A percentile compares a stretch with the other conserved stretches of the same genome.
phyloP scores from a whole-genome alignment of 92 coral and sea anemone genomes.

The Paragorgia papillata region DNA sequence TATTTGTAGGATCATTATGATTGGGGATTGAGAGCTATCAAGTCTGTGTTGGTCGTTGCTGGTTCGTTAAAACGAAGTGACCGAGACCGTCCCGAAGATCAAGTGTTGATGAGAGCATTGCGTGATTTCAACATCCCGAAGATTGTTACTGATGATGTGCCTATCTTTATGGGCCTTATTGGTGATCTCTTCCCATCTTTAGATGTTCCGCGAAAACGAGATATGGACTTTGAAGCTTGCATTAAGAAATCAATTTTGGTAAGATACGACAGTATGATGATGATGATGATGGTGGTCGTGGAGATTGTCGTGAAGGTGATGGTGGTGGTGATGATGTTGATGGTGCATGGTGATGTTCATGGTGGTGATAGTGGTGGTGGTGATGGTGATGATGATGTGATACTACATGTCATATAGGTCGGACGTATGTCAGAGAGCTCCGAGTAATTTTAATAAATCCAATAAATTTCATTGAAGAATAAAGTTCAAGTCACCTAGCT shows the following conservation, averaged over 20 bases:
- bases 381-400: too few relatives aligned
- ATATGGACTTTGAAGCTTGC: conserved; percentile 93
- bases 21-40: conserved; percentile 99
- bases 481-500: too few relatives aligned
- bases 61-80: conserved; percentile 98
- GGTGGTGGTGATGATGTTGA: too few relatives aligned
- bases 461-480: too few relatives aligned
- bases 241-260: conserved; percentile 89
- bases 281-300: not conserved
- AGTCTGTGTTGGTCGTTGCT: conserved; percentile 97
- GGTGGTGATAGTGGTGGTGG: too few relatives aligned
- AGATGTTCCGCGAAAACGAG: conserved; percentile 99
- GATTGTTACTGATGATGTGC: conserved; percentile 99
- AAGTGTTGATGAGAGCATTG: conserved; percentile 98
- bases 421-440: too few relatives aligned
- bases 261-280: conserved; percentile 12
- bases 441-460: too few relatives aligned
- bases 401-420: too few relatives aligned
- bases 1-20: conserved; percentile 87
- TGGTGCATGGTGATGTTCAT: too few relatives aligned
- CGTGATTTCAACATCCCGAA: conserved; percentile 99
- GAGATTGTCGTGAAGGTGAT: too few relatives aligned
- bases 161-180: conserved; percentile 97
- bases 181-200: conserved; percentile 99
- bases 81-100: conserved; percentile 96